Evolutionary conservation across 2,113 vertebrate species (phyloP), one percentile per base, ranked within the genome.

Genomic region (Oryzias woworae): DNA sequence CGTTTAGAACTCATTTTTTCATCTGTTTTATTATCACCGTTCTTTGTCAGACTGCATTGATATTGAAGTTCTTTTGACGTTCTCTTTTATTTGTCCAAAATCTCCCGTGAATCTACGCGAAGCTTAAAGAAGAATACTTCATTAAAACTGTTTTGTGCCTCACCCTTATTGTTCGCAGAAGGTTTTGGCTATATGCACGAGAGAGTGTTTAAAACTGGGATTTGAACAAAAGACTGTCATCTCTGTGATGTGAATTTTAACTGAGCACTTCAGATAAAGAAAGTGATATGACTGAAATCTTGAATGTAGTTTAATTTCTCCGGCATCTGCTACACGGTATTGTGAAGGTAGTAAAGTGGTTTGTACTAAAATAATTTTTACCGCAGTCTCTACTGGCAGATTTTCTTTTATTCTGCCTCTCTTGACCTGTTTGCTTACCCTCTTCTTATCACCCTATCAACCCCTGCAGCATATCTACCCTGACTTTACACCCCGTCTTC

Each of bases 81-180:
- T 54, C 67, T 63, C 31, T 63, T 41, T 55, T 72, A 17, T 71
- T 77, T 75, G 47, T 52, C 55, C 18, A 41, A 52, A 60, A 28
- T 73, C 57, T 59, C 52, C 53, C 8, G 20, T 45, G 65, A 66
- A 42, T 48, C 55, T 78, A 58, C 20, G 56, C 20, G 57, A 64
- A 65, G 44, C 54, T 72, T 70, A 66, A 49, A 59, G 67, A 56
- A 56, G 63, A 78, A 68, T 73, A 62, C 67, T 70, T 85, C 81
- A 85, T 87, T 85, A 84, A 75, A 78, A 57, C n/a, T 53, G 69
- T 53, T 71, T 58, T 65, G 62, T 57, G 59, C 28, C 3, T 72
- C 72, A 77, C 70, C 75, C 67, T 41, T 75, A 81, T 69, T 59
- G 53, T 65, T 74, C 55, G 62, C 43, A 8, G 20, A 73, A 72